phyloP scores from a whole-genome alignment of 2,888 invertebrate species.

The Ceraclea dissimilis region DNA sequence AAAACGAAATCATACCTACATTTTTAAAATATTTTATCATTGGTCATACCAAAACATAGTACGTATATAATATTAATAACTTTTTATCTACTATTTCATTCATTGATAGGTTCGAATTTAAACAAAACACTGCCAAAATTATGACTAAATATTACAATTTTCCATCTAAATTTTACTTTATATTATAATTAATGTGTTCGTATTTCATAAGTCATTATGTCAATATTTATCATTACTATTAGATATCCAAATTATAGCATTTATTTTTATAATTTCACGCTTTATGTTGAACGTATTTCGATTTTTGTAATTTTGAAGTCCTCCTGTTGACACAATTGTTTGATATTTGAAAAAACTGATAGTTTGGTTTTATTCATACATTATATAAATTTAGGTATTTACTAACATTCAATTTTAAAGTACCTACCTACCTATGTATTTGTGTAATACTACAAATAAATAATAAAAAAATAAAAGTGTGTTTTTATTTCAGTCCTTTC shows the following conservation, averaged over 20 bases:
- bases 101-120: background rate
- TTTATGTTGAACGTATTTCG: too few relatives aligned
- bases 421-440: conserved; percentile 7
- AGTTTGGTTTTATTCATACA: background rate
- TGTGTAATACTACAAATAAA: conserved; percentile 5
- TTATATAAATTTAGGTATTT: conserved; percentile 4
- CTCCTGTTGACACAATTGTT: too few relatives aligned
- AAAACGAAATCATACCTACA: too few relatives aligned
- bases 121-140: conserved; percentile 3
- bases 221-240: background rate
- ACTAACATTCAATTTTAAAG: conserved; percentile 8
- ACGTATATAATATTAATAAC: too few relatives aligned
- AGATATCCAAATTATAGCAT: background rate
- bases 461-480: background rate
- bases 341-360: too few relatives aligned
- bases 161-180: background rate
- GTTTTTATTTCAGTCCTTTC: background rate
- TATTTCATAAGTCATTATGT: conserved; percentile 6
- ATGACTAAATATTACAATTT: background rate
- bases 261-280: background rate
- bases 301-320: too few relatives aligned
- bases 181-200: conserved; percentile 2
- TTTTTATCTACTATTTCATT: too few relatives aligned
- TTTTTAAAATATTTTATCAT: too few relatives aligned
- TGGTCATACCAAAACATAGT: too few relatives aligned